Evolutionary conservation across 2,113 vertebrate species (phyloP).

Genomic region (Laticauda laticaudata): DNA sequence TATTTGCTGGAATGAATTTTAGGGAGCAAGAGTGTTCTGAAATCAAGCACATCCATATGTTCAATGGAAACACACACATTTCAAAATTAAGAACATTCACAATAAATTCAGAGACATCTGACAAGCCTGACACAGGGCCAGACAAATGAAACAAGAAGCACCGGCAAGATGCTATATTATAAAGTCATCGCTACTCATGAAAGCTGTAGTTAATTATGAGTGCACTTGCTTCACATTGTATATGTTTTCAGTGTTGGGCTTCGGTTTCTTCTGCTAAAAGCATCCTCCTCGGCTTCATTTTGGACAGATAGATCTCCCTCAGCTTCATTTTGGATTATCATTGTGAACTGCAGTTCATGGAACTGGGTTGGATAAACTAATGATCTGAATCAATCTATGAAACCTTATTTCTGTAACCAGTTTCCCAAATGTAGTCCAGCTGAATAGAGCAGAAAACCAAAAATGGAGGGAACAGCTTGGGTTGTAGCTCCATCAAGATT

Average conservation of each 20-base stretch:
- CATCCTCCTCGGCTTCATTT: neutral
- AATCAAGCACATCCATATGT: conserved; percentile 22
- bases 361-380: neutral
- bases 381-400: neutral
- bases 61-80: neutral
- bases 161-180: neutral
- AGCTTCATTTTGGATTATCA: neutral
- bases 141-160: conserved; percentile 13
- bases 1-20: neutral
- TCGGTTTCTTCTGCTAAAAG: neutral
- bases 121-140: conserved; percentile 13
- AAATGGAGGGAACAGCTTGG: neutral
- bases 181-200: neutral
- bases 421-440: neutral
- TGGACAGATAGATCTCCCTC: neutral
- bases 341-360: neutral
- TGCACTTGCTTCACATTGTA: neutral
- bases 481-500: neutral
- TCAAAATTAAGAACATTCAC: conserved; percentile 2
- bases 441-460: neutral
- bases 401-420: neutral
- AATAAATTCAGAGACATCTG: conserved; percentile 21
- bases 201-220: neutral
- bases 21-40: conserved; percentile 8
- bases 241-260: neutral